These are phyloP conservation scores for Microctonus brassicae DNA, from an alignment of 2,888 invertebrate species.

Conservation along the genomic window DNA sequence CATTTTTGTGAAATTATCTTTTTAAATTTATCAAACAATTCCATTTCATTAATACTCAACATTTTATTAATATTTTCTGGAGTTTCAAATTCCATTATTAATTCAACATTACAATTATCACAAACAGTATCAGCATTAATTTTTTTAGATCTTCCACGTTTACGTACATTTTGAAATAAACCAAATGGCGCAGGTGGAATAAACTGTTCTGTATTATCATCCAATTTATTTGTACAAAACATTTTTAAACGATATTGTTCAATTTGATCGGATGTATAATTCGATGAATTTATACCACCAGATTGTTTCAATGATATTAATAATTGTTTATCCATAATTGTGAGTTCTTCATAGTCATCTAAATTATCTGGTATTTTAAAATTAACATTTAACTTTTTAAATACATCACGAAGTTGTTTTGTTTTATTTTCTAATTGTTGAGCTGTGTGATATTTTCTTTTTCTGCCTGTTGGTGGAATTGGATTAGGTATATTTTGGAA, in stretches of 20 bases:
- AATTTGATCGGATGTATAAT: neutral
- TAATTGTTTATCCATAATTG: conserved; percentile 54
- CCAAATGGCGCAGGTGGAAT: conserved; percentile 57
- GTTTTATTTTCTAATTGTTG: conserved; percentile 67
- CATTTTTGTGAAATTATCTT: neutral
- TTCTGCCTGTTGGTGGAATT: conserved; percentile 63
- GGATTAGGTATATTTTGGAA: conserved; percentile 46
- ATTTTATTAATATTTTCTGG: conserved; percentile 38
- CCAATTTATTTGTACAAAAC: conserved; percentile 47
- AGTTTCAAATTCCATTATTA: conserved; percentile 42
- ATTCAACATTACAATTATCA: conserved; percentile 36
- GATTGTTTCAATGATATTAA: conserved; percentile 44
- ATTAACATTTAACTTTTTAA: conserved; percentile 57
- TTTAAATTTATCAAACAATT: conserved; percentile 36
- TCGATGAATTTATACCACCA: neutral
- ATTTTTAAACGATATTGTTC: conserved; percentile 50
- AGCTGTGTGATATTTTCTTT: conserved; percentile 61
- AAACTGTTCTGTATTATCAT: conserved; percentile 41
- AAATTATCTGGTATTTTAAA: conserved; percentile 50
- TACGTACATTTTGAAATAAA: neutral
- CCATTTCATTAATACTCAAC: conserved; percentile 40
- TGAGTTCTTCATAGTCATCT: conserved; percentile 42
- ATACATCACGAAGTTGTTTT: conserved; percentile 67
- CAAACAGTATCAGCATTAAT: neutral
- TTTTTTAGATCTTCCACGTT: neutral